Evolutionary conservation across 2,888 invertebrate genomes (phyloP).

Genomic region (Parochlus steinenii): DNA sequence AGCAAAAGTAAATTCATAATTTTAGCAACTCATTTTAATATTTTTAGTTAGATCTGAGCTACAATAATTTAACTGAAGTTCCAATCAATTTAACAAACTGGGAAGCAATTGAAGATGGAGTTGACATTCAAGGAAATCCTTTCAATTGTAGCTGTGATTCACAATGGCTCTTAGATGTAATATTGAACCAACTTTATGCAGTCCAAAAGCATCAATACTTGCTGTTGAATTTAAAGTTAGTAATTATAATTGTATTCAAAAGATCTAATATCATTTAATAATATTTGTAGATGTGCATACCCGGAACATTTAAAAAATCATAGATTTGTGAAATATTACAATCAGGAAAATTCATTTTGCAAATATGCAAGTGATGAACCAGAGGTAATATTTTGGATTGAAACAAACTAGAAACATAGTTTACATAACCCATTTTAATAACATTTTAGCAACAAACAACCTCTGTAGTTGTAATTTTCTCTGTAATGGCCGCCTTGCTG

Average conservation of each 20-base stretch:
- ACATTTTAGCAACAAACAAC: too few species aligned
- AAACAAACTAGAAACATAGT: too few species aligned
- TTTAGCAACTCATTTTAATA: conserved; percentile 3
- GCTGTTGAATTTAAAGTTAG: conserved; percentile 12
- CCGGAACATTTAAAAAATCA: conserved; percentile 10
- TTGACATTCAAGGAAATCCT: conserved; percentile 15
- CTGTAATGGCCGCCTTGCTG: too few species aligned
- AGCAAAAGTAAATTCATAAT: not conserved
- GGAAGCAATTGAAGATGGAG: conserved; percentile 11
- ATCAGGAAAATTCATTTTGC: conserved; percentile 8
- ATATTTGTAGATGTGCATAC: conserved; percentile 10
- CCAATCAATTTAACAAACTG: conserved; percentile 13
- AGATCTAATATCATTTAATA: not conserved
- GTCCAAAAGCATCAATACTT: conserved; percentile 12
- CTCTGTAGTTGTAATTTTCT: too few species aligned
- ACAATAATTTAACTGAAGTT: conserved; percentile 12
- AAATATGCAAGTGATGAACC: not conserved
- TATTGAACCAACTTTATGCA: conserved; percentile 11
- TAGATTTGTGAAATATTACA: conserved; percentile 12
- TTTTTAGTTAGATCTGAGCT: conserved; percentile 13
- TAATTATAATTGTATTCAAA: not conserved
- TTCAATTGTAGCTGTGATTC: conserved; percentile 12
- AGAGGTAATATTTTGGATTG: too few species aligned
- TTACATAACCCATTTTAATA: too few species aligned
- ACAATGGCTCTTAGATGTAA: conserved; percentile 13